A percentile compares a stretch with the other conserved stretches of the same genome.
phyloP scores from a whole-genome alignment of 2,888 invertebrate species.

The Rhodophaea formosa region DNA sequence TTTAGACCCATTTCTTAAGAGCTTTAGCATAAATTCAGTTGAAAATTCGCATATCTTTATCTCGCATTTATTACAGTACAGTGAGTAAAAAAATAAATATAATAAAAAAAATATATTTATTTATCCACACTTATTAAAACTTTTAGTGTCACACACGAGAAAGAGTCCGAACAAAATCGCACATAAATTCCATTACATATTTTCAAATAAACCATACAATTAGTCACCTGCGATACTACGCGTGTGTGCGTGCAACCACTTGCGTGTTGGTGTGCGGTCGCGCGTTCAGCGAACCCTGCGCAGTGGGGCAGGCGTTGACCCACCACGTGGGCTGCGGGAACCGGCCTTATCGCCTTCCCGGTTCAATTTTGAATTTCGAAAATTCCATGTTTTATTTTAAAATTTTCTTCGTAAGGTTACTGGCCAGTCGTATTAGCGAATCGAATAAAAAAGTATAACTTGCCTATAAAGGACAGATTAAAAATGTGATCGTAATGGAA shows the following conservation, averaged over 20 bases:
- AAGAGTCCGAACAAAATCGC: background rate
- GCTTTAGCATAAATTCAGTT: too few relatives aligned
- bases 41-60: too few relatives aligned
- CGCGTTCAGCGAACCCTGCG: constrained; percentile 64
- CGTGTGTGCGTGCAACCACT: constrained; percentile 32
- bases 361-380: constrained; percentile 39
- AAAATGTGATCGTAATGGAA: too few relatives aligned
- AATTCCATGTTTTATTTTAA: constrained; percentile 25
- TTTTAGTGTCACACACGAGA: too few relatives aligned
- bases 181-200: background rate
- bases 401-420: constrained; percentile 3
- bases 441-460: too few relatives aligned
- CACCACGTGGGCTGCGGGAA: constrained; percentile 69
- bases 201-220: constrained; percentile 41
- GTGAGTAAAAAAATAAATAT: too few relatives aligned
- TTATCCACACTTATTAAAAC: too few relatives aligned
- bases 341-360: constrained; percentile 56
- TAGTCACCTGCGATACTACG: constrained; percentile 55
- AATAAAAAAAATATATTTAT: too few relatives aligned
- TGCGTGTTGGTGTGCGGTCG: constrained; percentile 24
- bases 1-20: too few relatives aligned
- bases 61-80: too few relatives aligned
- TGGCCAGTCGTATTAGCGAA: background rate
- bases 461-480: too few relatives aligned
- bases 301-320: constrained; percentile 78